Conservation (phyloP, 2,888 invertebrate genomes). For the Thera britannica region DNA sequence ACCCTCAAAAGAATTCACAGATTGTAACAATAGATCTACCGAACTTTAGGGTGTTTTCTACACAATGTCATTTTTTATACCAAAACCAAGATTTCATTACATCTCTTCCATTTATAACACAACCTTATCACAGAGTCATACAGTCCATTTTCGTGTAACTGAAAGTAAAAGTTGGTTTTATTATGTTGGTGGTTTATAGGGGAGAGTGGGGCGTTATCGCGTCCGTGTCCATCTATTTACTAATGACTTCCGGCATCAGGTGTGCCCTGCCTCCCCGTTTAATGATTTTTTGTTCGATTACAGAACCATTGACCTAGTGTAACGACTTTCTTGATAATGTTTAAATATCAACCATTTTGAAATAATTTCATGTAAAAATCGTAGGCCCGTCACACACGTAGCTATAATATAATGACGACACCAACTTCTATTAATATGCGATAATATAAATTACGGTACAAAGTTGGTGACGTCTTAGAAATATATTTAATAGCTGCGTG, state of each 20-base stretch:
- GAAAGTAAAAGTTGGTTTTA: conserved; percentile 1
- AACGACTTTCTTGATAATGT: conserved; percentile 37
- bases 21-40: conserved; percentile 72
- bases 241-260: conserved; percentile 85
- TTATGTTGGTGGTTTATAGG: conserved; percentile 58
- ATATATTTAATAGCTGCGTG: too few relatives aligned
- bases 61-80: conserved; percentile 74
- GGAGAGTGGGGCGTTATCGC: conserved; percentile 78
- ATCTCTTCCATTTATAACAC: conserved; percentile 26
- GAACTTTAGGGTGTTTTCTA: conserved; percentile 72
- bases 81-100: conserved; percentile 48
- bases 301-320: conserved; percentile 37
- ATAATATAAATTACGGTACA: too few relatives aligned
- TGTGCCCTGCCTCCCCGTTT: conserved; percentile 64
- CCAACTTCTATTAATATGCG: too few relatives aligned
- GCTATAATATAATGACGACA: too few relatives aligned
- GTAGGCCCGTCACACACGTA: too few relatives aligned
- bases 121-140: conserved; percentile 30
- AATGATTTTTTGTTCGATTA: conserved; percentile 60
- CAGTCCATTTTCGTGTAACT: conserved; percentile 26
- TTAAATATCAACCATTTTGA: conserved; percentile 12
- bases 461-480: too few relatives aligned
- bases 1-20: conserved; percentile 64
- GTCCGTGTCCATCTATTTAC: conserved; percentile 81
- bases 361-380: background rate